Percentiles rank a stretch among this genome's conserved stretches.
These are phyloP conservation scores for Acanthosoma haemorrhoidale DNA, from an alignment of 2,888 invertebrate species.

Conservation along the genomic window DNA sequence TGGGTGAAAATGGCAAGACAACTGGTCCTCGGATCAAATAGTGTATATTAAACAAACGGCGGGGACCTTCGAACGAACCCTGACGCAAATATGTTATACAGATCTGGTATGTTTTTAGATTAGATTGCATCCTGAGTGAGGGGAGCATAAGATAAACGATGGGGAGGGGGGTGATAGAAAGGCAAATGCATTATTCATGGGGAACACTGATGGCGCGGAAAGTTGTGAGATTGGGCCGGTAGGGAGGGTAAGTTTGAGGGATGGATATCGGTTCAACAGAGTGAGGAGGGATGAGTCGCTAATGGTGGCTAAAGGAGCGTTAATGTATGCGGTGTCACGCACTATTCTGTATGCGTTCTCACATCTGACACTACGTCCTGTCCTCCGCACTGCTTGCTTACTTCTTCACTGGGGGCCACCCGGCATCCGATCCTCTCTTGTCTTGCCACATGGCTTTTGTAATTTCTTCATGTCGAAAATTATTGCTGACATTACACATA, in stretches of 20 bases:
- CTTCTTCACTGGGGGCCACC: no score
- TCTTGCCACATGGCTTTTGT: no score
- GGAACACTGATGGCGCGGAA: conserved; percentile 1
- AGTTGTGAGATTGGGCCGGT: neutral
- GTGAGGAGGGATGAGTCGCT: neutral
- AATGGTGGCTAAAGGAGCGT: neutral
- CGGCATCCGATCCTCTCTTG: no score
- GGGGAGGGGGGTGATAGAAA: neutral
- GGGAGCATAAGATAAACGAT: neutral
- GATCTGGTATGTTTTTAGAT: conserved; percentile 8
- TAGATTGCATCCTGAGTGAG: neutral
- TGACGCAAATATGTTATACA: neutral
- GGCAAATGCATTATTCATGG: conserved; percentile 6
- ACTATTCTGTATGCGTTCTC: neutral
- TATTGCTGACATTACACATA: no score
- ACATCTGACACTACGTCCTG: no score
- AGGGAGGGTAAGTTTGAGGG: neutral
- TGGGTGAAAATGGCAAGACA: no score
- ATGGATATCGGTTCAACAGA: neutral
- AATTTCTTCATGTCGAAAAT: no score
- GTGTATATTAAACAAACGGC: no score
- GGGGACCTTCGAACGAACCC: no score
- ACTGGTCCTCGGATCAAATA: no score
- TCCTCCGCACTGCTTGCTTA: no score
- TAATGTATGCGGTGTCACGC: neutral